phyloP scores from a whole-genome alignment of 1,140 invertebrate genomes.

The Drosophila sulfurigaster region DNA sequence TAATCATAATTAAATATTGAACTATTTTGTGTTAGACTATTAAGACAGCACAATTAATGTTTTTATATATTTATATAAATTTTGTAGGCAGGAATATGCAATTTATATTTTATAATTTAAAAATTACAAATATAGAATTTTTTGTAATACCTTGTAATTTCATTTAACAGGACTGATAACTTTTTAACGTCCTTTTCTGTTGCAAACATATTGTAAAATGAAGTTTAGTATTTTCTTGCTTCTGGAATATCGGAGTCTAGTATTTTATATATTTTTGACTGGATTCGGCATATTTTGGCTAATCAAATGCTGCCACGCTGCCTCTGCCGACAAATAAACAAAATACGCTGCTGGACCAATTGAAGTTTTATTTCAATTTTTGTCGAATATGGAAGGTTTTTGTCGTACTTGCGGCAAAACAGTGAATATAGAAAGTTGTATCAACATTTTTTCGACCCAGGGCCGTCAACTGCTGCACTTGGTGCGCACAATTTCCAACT shows the following conservation, averaged over 20 bases:
- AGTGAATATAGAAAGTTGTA: slow-evolving; percentile 33
- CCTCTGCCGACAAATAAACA: neutral
- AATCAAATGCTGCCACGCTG: neutral
- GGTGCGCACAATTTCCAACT: slow-evolving; percentile 60
- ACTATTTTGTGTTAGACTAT: no score
- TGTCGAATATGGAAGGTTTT: slow-evolving; percentile 56
- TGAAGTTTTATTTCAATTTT: slow-evolving; percentile 30
- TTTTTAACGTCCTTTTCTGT: no score
- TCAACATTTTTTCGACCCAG: slow-evolving; percentile 48
- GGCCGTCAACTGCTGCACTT: slow-evolving; percentile 41
- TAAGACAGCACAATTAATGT: no score
- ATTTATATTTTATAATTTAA: no score
- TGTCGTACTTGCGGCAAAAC: slow-evolving; percentile 65
- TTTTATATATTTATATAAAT: no score
- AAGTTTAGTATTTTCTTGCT: neutral
- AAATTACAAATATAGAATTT: no score
- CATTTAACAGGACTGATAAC: no score
- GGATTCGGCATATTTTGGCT: neutral
- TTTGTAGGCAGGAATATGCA: no score
- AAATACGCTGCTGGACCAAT: neutral
- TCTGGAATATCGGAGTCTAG: neutral
- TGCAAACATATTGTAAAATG: no score
- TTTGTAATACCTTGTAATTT: no score
- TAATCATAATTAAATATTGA: no score
- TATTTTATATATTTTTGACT: slow-evolving; percentile 16